These are phyloP conservation scores for Scolopax bukidnonensis DNA, from an alignment of 2,797 vertebrate species.

Conservation along the genomic window DNA sequence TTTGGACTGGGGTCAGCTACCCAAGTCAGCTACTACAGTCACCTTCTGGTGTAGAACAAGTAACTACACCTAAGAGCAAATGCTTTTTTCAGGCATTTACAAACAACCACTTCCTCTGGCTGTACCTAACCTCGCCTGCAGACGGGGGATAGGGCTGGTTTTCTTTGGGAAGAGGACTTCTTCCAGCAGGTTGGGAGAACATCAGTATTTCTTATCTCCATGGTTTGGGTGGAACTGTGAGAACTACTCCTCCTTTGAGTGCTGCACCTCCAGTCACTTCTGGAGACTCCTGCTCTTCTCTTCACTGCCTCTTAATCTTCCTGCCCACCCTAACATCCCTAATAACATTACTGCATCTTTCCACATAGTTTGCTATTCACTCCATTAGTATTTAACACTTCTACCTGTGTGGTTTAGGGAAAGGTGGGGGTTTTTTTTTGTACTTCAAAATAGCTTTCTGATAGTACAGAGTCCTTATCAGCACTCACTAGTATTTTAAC, in stretches of 20 bases:
- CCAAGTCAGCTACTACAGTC: accelerated
- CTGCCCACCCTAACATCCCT: background rate
- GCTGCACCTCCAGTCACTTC: background rate
- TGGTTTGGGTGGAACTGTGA: background rate
- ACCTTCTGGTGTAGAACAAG: background rate
- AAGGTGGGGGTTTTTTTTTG: background rate
- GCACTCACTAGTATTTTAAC: background rate
- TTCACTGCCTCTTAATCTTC: background rate
- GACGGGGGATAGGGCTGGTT: background rate
- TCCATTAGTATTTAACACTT: background rate
- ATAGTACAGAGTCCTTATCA: background rate
- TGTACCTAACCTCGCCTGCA: background rate
- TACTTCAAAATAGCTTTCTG: background rate
- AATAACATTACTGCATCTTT: background rate
- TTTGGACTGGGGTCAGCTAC: no score
- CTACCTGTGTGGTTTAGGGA: background rate
- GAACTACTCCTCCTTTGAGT: background rate
- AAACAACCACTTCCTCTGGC: background rate
- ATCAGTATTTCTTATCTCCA: background rate
- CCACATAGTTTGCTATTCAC: background rate
- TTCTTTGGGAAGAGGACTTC: background rate
- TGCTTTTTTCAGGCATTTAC: background rate
- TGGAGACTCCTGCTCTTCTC: background rate
- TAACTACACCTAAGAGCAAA: background rate
- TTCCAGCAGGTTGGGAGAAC: background rate